Base-by-base conservation (phyloP, 2,113 vertebrate genomes). In the Gila orcuttii region DNA sequence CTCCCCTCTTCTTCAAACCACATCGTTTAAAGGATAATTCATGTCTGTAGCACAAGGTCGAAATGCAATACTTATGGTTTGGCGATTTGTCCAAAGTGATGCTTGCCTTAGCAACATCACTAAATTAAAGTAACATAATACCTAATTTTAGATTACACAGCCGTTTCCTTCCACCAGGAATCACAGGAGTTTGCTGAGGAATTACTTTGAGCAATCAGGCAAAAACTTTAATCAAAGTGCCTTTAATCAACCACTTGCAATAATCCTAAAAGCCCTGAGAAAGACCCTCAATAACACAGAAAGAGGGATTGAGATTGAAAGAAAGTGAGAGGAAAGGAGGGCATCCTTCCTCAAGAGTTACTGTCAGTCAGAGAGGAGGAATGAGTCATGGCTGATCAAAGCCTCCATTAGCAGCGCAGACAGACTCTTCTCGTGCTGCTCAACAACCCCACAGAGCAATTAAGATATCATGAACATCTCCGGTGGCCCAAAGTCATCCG, bases 361-460 rank as follows among this genome's bases (percentile, higher is more conserved):
- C 62, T 82, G 80, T 68, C 64, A 69, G 80, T 69, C 25, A 50
- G 79, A 66, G 33, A 62, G 79, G 33, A 82, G 19, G 28, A 82
- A 36, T n/a, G 45, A 82, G 64, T 33, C 3, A 45, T 55, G 19
- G 17, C 15, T 69, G 80, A 82, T 82, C 64, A 82, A 69, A 82
- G 64, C n/a, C 23, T 45, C 21, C 79, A 80, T 64, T 59, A 80
- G 78, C 21, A 80, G 33, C 59, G 1, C 57, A 81, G 59, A 31
- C 36, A 81, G 23, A 66, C 64, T 52, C 47, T n/a, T 6, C 39
- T 19, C 57, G 2, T 23, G 42, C 79, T 47, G 62, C 50, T 83
- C 68, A 52, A 36, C 68, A 83, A 59, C 68, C 47, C 52, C 36
- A 73, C 68, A 11, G 79, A 82, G 62, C 47, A 57, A 83, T 39